These are phyloP conservation scores for Drosophila willistoni DNA, from an alignment of 1,140 invertebrate genomes.

Conservation along the genomic window DNA sequence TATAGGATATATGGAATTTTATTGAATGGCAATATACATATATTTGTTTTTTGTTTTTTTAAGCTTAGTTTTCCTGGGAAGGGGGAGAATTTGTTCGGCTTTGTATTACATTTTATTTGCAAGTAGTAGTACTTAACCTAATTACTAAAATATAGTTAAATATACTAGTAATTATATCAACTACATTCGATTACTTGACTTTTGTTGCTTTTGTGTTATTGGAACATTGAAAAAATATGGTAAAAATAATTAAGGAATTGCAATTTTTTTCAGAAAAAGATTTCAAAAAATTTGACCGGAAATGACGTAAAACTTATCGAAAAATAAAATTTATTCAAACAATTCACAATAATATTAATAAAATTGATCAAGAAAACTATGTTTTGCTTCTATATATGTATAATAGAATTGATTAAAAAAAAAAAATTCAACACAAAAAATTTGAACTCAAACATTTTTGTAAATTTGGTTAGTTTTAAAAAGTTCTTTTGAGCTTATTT, in stretches of 20 bases:
- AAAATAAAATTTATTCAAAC: neutral
- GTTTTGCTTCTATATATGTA: no score
- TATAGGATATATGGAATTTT: neutral
- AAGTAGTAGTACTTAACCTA: neutral
- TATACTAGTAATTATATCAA: conserved; percentile 4
- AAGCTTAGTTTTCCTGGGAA: neutral
- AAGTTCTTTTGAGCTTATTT: neutral
- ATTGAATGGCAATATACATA: conserved; percentile 9
- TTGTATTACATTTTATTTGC: neutral
- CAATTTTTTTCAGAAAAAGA: no score
- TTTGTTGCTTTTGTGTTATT: conserved; percentile 1
- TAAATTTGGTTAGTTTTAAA: neutral
- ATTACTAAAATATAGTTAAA: neutral
- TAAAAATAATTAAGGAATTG: neutral
- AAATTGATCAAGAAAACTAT: neutral
- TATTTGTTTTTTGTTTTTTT: neutral
- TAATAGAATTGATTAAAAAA: neutral
- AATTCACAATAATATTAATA: neutral
- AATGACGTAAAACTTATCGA: neutral
- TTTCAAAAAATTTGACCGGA: neutral
- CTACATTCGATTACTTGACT: conserved; percentile 4
- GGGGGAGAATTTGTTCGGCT: neutral
- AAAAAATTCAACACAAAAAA: neutral
- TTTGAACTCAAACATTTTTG: neutral
- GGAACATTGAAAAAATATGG: neutral